Conservation (phyloP, 2,113 vertebrate genomes). For the Calyptomena viridis region DNA sequence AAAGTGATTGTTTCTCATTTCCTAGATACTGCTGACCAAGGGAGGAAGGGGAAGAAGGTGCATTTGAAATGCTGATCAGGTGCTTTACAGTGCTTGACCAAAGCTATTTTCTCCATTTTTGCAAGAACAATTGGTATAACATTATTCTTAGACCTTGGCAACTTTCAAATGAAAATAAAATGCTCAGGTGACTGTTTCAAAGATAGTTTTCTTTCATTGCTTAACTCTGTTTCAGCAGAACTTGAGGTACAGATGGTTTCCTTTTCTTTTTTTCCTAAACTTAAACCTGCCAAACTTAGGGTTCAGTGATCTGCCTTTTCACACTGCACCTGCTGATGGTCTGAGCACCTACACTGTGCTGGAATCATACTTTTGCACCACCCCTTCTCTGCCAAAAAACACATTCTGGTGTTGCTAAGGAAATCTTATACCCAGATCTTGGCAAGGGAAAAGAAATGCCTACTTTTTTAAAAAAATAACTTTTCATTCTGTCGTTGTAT, state of each 20-base stretch:
- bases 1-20: slow-evolving; percentile 54
- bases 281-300: neutral
- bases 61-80: slow-evolving; percentile 37
- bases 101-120: slow-evolving; percentile 16
- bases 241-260: slow-evolving; percentile 1
- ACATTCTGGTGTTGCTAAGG: slow-evolving; percentile 31
- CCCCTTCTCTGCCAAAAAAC: slow-evolving; percentile 20
- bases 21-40: slow-evolving; percentile 26
- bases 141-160: slow-evolving; percentile 10
- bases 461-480: neutral
- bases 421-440: neutral
- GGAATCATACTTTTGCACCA: neutral
- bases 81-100: neutral
- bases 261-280: neutral
- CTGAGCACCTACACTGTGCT: slow-evolving; percentile 28
- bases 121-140: neutral
- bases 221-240: neutral
- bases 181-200: slow-evolving; percentile 41
- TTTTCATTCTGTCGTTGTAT: neutral
- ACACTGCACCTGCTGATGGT: slow-evolving; percentile 20
- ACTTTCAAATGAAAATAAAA: slow-evolving; percentile 19
- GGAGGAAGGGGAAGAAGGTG: neutral
- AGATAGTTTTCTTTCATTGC: slow-evolving; percentile 3
- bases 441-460: neutral
- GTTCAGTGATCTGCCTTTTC: slow-evolving; percentile 40